Evolutionary conservation across 2,888 invertebrate species (phyloP), one percentile per base, ranked within the genome.

Genomic region (Synergus gifuensis): DNA sequence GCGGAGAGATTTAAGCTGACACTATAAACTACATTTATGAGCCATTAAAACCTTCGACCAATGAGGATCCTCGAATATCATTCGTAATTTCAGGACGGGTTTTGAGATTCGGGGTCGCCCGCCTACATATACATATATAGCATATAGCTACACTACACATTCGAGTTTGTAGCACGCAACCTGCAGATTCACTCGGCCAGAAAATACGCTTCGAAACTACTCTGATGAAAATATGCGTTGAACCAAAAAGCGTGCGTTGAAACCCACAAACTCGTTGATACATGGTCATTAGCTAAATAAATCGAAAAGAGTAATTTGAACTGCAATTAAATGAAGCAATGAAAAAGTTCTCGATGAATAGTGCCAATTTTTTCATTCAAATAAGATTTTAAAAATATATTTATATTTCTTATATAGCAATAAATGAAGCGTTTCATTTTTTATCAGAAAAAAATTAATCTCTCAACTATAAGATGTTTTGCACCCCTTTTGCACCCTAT

Each of bases 21-120:
- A 87, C 85, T 86, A 79, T 86, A 85, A 86, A 87, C 86, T 85
- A 85, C 86, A 86, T 85, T 86, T 85, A 82, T 86, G 84, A 88
- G 87, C 86, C 85, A 86, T 87, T 86, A 87, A 83, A 83, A 83
- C 69, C 83, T 83, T 81, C 84, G 84, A 83, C 85, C 82, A 83
- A 87, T 84, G 69, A 81, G 77, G 78, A 81, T 81, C 69, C 83
- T 73, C 67, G 79, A 60, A 81, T 77, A 76, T 60, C 49, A 69
- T 49, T 77, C 28, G 81, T 82, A 83, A 83, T 82, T 82, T 76
- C 77, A 18, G 66, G 5, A 16, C 54, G n/a, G 54, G 49, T n/a
- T 73, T 73, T 73, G 36, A 73, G 54, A 36, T 73, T 73, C 28
- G 54, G 54, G 54, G 54, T 49, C 73, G 36, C 5, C 18, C 22